Evolutionary conservation across 2,888 invertebrate species (phyloP).

Genomic region (Diarsia dahlii): DNA sequence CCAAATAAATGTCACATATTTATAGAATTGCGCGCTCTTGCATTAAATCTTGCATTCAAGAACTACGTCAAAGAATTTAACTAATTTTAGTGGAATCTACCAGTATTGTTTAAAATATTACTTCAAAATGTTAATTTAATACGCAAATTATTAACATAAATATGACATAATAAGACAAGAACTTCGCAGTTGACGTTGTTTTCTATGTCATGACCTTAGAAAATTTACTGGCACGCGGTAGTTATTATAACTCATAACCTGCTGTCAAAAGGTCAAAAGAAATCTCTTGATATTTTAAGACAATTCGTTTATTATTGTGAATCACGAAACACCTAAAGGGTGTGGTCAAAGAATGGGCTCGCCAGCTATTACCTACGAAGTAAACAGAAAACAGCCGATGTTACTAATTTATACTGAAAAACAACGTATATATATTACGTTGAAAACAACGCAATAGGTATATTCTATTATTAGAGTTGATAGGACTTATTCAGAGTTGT

Average conservation of each 20-base stretch:
- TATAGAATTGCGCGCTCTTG: neutral
- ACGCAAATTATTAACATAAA: neutral
- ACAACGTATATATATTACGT: neutral
- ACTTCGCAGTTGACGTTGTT: conserved; percentile 22
- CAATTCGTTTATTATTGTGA: neutral
- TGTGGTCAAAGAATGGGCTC: conserved; percentile 1
- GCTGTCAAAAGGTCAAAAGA: conserved; percentile 2
- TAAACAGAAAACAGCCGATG: neutral
- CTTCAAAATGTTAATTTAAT: neutral
- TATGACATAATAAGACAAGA: conserved; percentile 23
- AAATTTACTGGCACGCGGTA: conserved; percentile 6
- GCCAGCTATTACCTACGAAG: neutral
- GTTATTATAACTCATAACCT: conserved; percentile 5
- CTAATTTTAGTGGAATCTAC: neutral
- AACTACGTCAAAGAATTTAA: neutral
- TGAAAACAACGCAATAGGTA: conserved; percentile 10
- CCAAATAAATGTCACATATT: neutral
- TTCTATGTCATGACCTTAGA: conserved; percentile 35
- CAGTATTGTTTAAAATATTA: neutral
- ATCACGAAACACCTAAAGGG: neutral
- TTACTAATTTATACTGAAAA: conserved; percentile 15
- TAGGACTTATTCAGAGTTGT: neutral
- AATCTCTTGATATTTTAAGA: conserved; percentile 1
- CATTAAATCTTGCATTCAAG: neutral
- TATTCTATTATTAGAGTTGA: neutral